Evolutionary conservation across 64 coral and sea anemone genomes (phyloP).

Genomic region (Dendronephthya gigantea): DNA sequence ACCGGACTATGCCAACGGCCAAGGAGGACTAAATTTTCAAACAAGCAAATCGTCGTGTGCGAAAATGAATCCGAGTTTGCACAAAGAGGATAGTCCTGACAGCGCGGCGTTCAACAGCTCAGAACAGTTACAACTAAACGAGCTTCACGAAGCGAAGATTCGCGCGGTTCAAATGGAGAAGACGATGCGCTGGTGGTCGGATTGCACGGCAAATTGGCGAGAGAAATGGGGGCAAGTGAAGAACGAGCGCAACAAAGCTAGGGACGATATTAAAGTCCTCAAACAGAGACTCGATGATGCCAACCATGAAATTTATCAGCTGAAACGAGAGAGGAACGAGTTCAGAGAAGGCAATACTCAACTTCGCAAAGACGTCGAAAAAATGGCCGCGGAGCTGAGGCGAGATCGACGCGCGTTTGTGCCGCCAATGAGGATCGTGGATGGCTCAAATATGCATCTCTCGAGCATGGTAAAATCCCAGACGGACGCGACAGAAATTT

Average conservation of each 20-base stretch:
- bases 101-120: not conserved
- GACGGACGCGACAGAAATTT: not conserved
- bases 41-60: not conserved
- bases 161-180: conserved; percentile 14
- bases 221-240: not conserved
- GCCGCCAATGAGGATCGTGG: not conserved
- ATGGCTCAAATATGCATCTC: not conserved
- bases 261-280: not conserved
- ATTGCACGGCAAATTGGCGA: conserved; percentile 12
- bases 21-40: not conserved
- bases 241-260: not conserved
- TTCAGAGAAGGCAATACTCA: not conserved
- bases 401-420: conserved; percentile 17
- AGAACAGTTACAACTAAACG: not conserved
- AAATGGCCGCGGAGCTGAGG: not conserved
- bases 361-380: not conserved
- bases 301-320: not conserved
- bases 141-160: not conserved
- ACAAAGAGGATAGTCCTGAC: not conserved
- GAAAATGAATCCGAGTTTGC: not conserved
- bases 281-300: not conserved
- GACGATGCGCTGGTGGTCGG: conserved; percentile 3
- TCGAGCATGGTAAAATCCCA: not conserved
- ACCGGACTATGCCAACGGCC: not conserved
- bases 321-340: conserved; percentile 1